These are phyloP conservation scores for Thelaira solivaga DNA, from an alignment of 2,888 invertebrate genomes.

Conservation along the genomic window DNA sequence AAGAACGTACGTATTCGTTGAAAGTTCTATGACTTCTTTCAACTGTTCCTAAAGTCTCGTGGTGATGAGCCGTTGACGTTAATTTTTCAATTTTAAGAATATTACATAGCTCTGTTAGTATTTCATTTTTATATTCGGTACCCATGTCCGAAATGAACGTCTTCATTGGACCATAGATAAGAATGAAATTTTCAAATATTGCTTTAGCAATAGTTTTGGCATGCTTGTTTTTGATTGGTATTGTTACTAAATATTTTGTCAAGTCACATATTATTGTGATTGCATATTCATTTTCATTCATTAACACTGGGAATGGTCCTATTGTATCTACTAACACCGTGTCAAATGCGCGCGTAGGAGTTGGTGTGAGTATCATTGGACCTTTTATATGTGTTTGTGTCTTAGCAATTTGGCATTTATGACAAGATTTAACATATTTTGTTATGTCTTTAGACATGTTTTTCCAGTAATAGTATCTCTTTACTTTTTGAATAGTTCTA, in stretches of 20 bases:
- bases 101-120: constrained; percentile 27
- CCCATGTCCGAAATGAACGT: no score
- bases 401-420: constrained; percentile 9
- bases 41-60: constrained; percentile 1
- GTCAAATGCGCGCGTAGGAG: no score
- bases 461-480: constrained; percentile 47
- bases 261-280: constrained; percentile 52
- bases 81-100: constrained; percentile 9
- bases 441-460: no score
- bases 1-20: constrained; percentile 9
- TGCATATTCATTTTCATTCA: no score
- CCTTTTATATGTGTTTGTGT: not conserved
- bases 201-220: constrained; percentile 39
- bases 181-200: constrained; percentile 63
- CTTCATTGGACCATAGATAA: constrained; percentile 58
- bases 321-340: no score
- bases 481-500: constrained; percentile 29
- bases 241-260: constrained; percentile 43
- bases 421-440: no score
- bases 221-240: constrained; percentile 50
- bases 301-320: no score
- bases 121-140: constrained; percentile 55
- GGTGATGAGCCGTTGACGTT: constrained; percentile 12
- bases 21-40: constrained; percentile 17
- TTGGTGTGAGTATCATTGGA: no score